Evolutionary conservation across 2,797 vertebrate species (phyloP).

Genomic region (Acanthiza pusilla): DNA sequence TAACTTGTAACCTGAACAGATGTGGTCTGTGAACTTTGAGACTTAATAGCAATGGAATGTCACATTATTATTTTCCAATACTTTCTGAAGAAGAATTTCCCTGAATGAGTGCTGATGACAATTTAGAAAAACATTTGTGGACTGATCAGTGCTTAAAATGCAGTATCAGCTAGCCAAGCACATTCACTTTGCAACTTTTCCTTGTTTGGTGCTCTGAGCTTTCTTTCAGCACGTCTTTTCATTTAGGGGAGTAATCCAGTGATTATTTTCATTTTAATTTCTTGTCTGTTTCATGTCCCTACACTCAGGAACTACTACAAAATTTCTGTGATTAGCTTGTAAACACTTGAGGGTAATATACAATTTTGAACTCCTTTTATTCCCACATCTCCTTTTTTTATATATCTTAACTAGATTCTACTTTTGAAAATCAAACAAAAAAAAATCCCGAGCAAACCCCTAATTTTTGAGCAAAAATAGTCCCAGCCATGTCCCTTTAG

Average conservation of each 20-base stretch:
- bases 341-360: background rate
- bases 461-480: background rate
- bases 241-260: background rate
- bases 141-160: background rate
- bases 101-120: background rate
- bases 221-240: background rate
- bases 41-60: conserved; percentile 34
- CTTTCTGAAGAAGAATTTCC: background rate
- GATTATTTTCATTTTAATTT: background rate
- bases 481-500: background rate
- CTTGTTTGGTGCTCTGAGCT: background rate
- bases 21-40: background rate
- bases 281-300: background rate
- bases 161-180: background rate
- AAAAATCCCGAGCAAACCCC: background rate
- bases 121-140: background rate
- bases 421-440: background rate
- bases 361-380: background rate
- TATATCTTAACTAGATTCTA: background rate
- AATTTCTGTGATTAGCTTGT: background rate
- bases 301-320: background rate
- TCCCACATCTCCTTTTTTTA: background rate
- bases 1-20: conserved; percentile 53
- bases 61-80: conserved; percentile 14
- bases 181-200: background rate